Evolutionary conservation across 2,888 invertebrate genomes (phyloP).

Genomic region (Congeria kusceri): DNA sequence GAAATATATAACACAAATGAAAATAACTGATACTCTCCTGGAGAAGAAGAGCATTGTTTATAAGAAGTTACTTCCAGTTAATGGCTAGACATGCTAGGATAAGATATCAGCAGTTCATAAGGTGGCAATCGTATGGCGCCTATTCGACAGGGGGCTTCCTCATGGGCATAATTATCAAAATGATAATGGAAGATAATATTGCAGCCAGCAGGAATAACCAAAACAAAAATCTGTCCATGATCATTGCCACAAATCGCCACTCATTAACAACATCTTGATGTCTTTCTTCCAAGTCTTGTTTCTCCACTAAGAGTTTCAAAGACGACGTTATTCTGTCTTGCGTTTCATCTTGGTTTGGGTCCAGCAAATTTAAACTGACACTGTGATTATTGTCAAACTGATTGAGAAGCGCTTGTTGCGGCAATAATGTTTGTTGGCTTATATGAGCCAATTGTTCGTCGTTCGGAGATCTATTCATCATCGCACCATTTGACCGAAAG

Average conservation of each 20-base stretch:
- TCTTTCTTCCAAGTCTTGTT: conserved; percentile 79
- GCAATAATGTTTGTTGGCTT: conserved; percentile 35
- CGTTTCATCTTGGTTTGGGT: conserved; percentile 59
- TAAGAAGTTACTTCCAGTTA: too few species aligned
- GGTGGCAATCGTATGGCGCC: not conserved
- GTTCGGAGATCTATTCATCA: conserved; percentile 34
- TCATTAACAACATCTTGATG: conserved; percentile 83
- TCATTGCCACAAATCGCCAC: conserved; percentile 84
- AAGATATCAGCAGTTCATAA: too few species aligned
- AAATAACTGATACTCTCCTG: too few species aligned
- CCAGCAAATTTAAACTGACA: conserved; percentile 30
- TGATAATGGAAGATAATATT: conserved; percentile 81
- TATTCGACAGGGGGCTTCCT: conserved; percentile 76
- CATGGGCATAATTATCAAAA: conserved; percentile 84
- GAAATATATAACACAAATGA: too few species aligned
- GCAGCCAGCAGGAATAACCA: conserved; percentile 84
- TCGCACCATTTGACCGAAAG: conserved; percentile 3
- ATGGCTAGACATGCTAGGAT: too few species aligned
- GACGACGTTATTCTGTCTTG: conserved; percentile 80
- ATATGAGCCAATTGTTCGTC: conserved; percentile 29
- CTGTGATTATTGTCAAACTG: conserved; percentile 44
- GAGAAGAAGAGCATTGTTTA: too few species aligned
- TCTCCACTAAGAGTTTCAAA: conserved; percentile 78
- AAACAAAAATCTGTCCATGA: conserved; percentile 84
- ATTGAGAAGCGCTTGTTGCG: conserved; percentile 32